Evolutionary conservation across 2,888 invertebrate genomes (phyloP), one percentile per base, ranked within the genome.

Genomic region (Eumerus sabulonum): DNA sequence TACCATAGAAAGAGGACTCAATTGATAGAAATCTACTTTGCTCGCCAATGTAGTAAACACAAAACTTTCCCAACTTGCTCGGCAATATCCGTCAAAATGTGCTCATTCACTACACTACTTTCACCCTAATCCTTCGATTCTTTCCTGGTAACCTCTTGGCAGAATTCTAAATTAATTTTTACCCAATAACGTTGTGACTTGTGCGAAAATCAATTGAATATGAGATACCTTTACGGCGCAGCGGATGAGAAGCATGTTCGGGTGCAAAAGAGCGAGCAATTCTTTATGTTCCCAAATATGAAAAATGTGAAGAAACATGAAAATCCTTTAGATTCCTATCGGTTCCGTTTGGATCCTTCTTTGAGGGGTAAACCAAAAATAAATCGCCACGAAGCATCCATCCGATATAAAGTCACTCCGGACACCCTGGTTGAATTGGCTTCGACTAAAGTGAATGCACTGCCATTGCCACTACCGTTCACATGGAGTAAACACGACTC

Each of bases 401-500:
- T 85, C 11, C 72, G 82, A 1, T 85, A 85, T 53, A 85, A 82
- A 40, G 77, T 83, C 2, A 87, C 90, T 0, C 86, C 92, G 0
- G 91, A 91, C 79, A 90, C 90, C 18, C 66, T 91, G 0, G 85
- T 90, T 0, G 89, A 90, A 0, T 72, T 88, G 0, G 84, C 85
- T 12, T 79, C 83, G 0, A 82, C 57, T 0, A 85, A 88, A 0
- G 89, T 92, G 0, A 90, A 92, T 81, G 53, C 60, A 0, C 81
- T 90, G 14, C 82, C 82, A 0, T 85, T 89, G 0, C 91, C 92
- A 0, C 76, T 83, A 0, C 90, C 90, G 0, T 90, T 91, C 36
- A 53, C 83, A 0, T 92, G 92, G 92, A 86, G 83, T 0, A 88
- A 84, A 9, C 85, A 87, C 0, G 88, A 90, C 0, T 91, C 92